Conservation (phyloP, 2,888 invertebrate genomes). For the Agrochola litura region DNA sequence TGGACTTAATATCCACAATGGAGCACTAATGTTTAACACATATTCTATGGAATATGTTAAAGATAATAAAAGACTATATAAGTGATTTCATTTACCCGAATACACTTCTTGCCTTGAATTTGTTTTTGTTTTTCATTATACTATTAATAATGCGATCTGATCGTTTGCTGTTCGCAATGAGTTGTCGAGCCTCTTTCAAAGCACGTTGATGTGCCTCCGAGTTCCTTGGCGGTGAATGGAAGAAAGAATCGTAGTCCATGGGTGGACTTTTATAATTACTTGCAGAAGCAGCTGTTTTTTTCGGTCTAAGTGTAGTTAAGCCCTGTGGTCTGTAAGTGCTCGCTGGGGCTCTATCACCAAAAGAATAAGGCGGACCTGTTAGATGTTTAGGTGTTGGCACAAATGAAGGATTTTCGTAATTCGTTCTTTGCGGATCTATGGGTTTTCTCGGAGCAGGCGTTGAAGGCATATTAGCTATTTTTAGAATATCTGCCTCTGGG, state of each 20-base stretch:
- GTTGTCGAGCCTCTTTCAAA: slow-evolving; percentile 67
- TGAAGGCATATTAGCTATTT: neutral
- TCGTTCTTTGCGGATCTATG: neutral
- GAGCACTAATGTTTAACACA: neutral
- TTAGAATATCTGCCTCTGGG: neutral
- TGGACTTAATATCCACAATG: slow-evolving; percentile 3
- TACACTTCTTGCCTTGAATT: slow-evolving; percentile 30
- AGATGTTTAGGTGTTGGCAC: neutral
- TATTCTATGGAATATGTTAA: neutral
- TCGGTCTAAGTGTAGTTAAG: slow-evolving; percentile 32
- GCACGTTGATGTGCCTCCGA: slow-evolving; percentile 59
- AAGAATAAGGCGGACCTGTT: slow-evolving; percentile 1
- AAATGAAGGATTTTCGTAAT: neutral
- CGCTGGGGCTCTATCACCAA: neutral
- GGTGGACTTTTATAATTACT: slow-evolving; percentile 32
- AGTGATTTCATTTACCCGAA: slow-evolving; percentile 37
- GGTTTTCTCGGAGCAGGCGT: neutral
- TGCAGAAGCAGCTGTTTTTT: neutral
- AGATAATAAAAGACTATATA: slow-evolving; percentile 8
- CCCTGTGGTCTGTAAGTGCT: neutral
- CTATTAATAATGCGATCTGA: slow-evolving; percentile 62
- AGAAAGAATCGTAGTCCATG: slow-evolving; percentile 56
- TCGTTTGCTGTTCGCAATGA: slow-evolving; percentile 73
- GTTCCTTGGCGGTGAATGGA: slow-evolving; percentile 39
- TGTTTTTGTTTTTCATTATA: slow-evolving; percentile 49